Conservation (phyloP, 2,113 vertebrate species). For the Phrynocephalus versicolor region DNA sequence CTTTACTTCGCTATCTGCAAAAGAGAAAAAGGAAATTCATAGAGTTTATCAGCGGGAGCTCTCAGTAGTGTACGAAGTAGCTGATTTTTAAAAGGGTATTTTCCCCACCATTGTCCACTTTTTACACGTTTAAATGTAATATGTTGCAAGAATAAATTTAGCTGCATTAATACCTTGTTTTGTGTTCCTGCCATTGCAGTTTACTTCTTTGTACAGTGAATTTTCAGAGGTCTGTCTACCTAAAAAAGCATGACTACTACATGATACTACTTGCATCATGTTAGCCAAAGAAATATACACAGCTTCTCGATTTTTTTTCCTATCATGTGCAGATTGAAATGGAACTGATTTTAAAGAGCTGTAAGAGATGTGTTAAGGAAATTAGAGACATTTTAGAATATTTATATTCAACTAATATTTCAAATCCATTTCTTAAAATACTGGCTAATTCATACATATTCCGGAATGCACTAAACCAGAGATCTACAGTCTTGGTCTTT, state of each 20-base stretch:
- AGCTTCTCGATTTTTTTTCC: neutral
- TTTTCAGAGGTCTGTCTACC: neutral
- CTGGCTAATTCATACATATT: neutral
- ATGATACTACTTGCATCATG: neutral
- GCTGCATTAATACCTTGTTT: slow-evolving; percentile 67
- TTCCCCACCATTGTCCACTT: slow-evolving; percentile 79
- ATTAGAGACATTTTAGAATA: neutral
- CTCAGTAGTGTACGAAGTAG: slow-evolving; percentile 39
- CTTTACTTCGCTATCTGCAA: slow-evolving; percentile 17
- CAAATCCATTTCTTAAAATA: too few species aligned
- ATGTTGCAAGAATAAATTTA: slow-evolving; percentile 93
- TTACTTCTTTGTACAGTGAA: neutral
- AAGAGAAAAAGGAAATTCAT: slow-evolving; percentile 23
- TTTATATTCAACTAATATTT: neutral
- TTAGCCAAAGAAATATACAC: neutral
- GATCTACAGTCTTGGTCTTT: neutral
- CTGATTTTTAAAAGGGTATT: slow-evolving; percentile 39
- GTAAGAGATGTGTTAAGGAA: neutral
- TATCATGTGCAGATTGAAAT: too few species aligned
- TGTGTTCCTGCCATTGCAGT: slow-evolving; percentile 30
- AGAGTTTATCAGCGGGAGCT: slow-evolving; percentile 12
- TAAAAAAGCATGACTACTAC: neutral
- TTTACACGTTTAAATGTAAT: slow-evolving; percentile 88
- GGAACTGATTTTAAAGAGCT: neutral
- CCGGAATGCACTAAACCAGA: neutral